These are phyloP conservation scores for Tapera naevia DNA, from an alignment of 2,797 vertebrate species.

Conservation along the genomic window DNA sequence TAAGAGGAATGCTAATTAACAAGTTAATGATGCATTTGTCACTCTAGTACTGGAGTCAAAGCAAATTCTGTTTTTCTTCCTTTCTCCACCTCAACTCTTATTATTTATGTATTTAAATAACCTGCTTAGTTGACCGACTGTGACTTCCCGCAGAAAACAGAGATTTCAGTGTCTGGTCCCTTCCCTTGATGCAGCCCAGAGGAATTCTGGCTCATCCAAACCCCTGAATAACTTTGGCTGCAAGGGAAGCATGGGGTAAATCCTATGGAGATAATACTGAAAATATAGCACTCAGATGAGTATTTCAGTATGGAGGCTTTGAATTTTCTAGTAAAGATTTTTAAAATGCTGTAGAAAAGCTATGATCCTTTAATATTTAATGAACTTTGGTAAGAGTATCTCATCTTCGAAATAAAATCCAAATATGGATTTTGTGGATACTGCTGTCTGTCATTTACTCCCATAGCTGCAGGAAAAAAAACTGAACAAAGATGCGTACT, in stretches of 20 bases:
- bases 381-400: background rate
- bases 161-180: background rate
- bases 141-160: background rate
- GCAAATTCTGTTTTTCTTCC: slow-evolving; percentile 1
- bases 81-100: background rate
- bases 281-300: background rate
- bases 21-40: background rate
- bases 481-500: background rate
- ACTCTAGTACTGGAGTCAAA: background rate
- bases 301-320: background rate
- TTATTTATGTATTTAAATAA: background rate
- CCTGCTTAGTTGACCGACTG: background rate
- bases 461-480: background rate
- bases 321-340: background rate
- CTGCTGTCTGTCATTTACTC: background rate
- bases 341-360: background rate
- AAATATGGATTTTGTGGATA: background rate
- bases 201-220: background rate
- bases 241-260: background rate
- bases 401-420: background rate
- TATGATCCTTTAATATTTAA: background rate
- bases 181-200: background rate
- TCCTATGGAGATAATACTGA: background rate
- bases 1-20: no score
- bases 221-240: background rate